A percentile compares a stretch with the other conserved stretches of the same genome.
These are phyloP conservation scores for Macrostomum lignano DNA, from an alignment of 1,140 invertebrate genomes.

Conservation along the genomic window DNA sequence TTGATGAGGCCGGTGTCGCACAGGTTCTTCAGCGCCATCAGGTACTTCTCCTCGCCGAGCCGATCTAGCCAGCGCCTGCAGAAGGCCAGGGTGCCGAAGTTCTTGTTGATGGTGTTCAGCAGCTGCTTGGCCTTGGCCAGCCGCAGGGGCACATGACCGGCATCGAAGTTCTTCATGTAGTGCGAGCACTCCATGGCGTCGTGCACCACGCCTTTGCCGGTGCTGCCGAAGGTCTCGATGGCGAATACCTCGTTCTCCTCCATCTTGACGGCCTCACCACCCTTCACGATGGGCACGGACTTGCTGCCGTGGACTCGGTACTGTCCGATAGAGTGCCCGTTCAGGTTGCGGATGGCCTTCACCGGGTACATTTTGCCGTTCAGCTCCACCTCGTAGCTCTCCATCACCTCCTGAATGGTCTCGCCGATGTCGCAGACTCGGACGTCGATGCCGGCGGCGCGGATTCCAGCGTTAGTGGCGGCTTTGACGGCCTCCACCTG, in stretches of 20 bases:
- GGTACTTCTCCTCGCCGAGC: slow-evolving; percentile 75
- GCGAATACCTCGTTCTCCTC: slow-evolving; percentile 97
- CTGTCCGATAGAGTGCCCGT: slow-evolving; percentile 85
- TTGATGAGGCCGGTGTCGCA: slow-evolving; percentile 59
- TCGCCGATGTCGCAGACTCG: slow-evolving; percentile 83
- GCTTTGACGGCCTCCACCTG: slow-evolving; percentile 84
- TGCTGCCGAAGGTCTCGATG: slow-evolving; percentile 96
- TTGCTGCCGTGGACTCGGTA: slow-evolving; percentile 95
- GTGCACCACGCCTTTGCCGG: slow-evolving; percentile 74
- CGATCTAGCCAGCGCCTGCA: slow-evolving; percentile 94
- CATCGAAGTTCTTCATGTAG: slow-evolving; percentile 97
- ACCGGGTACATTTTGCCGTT: slow-evolving; percentile 76
- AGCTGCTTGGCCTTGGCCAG: slow-evolving; percentile 66
- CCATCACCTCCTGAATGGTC: slow-evolving; percentile 95
- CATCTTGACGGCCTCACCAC: slow-evolving; percentile 82
- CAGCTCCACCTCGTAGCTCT: slow-evolving; percentile 87
- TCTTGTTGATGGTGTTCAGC: slow-evolving; percentile 74
- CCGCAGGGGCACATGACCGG: slow-evolving; percentile 42
- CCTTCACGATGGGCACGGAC: slow-evolving; percentile 95
- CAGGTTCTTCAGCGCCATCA: slow-evolving; percentile 89
- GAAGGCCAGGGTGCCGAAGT: slow-evolving; percentile 89
- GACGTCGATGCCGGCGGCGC: slow-evolving; percentile 59
- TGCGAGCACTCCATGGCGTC: slow-evolving; percentile 97
- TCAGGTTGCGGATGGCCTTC: slow-evolving; percentile 85
- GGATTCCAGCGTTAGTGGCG: slow-evolving; percentile 87